Conservation (phyloP, 2,113 vertebrate genomes). For the Microtus oregoni region DNA sequence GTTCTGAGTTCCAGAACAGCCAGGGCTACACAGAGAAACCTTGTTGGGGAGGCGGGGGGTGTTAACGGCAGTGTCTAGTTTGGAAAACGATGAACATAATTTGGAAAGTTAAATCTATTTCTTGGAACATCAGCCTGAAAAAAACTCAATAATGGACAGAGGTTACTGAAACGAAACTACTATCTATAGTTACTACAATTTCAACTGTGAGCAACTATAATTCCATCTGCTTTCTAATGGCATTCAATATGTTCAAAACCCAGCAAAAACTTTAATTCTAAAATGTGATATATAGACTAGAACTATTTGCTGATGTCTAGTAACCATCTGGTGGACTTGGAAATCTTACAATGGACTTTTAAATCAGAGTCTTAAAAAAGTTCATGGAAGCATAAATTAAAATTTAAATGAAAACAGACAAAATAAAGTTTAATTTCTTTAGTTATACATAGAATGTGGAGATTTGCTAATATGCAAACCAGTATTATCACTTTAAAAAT, state of each 20-base stretch:
- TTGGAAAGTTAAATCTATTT: background rate
- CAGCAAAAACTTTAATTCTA: slow-evolving; percentile 58
- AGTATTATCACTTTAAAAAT: background rate
- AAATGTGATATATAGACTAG: slow-evolving; percentile 55
- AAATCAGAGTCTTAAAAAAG: slow-evolving; percentile 42
- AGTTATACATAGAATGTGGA: background rate
- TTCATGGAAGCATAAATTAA: slow-evolving; percentile 40
- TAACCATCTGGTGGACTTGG: background rate
- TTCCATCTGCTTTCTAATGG: slow-evolving; percentile 26
- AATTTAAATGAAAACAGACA: slow-evolving; percentile 12
- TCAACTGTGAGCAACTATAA: slow-evolving; percentile 32
- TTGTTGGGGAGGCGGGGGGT: too few relatives aligned
- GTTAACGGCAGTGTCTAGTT: background rate
- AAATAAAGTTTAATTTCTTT: background rate
- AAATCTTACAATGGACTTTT: slow-evolving; percentile 44
- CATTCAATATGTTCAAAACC: slow-evolving; percentile 36
- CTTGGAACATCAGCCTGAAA: background rate
- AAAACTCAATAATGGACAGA: background rate
- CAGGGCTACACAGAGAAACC: too few relatives aligned
- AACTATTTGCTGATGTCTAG: slow-evolving; percentile 55
- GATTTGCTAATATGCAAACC: background rate
- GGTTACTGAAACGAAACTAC: background rate
- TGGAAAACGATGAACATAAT: slow-evolving; percentile 2
- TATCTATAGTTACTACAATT: slow-evolving; percentile 20
- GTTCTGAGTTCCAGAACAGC: background rate